A percentile compares a stretch with the other conserved stretches of the same genome.
These are phyloP conservation scores for Arctocebus calabarensis DNA, from an alignment of 2,797 vertebrate species.

Conservation along the genomic window DNA sequence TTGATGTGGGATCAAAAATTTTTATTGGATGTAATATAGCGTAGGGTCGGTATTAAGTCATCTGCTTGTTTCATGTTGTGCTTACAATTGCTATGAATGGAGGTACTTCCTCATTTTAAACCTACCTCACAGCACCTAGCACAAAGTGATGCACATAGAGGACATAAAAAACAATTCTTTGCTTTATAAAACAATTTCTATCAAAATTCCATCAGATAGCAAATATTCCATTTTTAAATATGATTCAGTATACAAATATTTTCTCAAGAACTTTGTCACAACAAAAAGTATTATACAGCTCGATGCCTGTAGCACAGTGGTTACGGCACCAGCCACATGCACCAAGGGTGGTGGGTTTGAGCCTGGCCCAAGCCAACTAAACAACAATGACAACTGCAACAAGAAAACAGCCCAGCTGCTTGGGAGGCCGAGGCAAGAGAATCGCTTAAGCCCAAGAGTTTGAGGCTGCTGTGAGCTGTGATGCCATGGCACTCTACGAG, in stretches of 20 bases:
- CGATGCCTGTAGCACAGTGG: too few species aligned
- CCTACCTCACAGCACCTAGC: neutral
- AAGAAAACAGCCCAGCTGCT: too few species aligned
- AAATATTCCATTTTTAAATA: neutral
- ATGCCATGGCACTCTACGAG: too few species aligned
- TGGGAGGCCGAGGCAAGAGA: too few species aligned
- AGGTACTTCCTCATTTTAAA: neutral
- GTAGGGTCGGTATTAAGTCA: neutral
- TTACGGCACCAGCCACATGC: too few species aligned
- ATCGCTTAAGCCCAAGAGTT: too few species aligned
- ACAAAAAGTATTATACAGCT: neutral
- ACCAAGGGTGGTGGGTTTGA: too few species aligned
- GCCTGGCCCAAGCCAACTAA: too few species aligned
- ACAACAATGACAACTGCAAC: too few species aligned
- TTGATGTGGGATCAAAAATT: neutral
- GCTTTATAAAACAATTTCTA: neutral
- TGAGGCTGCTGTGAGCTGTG: too few species aligned
- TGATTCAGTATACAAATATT: neutral
- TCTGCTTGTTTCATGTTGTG: neutral
- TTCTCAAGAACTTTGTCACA: conserved; percentile 26
- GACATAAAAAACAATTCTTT: neutral
- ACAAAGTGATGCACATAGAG: neutral
- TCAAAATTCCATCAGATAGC: neutral
- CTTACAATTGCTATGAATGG: neutral
- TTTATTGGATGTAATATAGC: neutral